Evolutionary conservation across 2,888 invertebrate genomes (phyloP).

Genomic region (Macaria notata): DNA sequence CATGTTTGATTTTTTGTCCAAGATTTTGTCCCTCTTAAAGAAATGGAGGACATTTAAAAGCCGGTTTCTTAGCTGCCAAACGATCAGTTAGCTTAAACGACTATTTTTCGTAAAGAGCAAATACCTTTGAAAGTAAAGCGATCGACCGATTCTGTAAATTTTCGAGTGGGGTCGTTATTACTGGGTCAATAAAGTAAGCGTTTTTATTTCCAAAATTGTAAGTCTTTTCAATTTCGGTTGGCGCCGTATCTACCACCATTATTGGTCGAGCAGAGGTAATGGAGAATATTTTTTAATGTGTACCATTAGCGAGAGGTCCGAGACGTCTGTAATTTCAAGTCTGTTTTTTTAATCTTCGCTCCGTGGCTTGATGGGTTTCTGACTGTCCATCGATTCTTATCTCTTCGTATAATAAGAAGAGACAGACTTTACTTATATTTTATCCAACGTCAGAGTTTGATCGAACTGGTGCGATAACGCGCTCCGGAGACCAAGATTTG

Average conservation of each 20-base stretch:
- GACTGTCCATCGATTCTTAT: conserved; percentile 79
- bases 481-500: conserved; percentile 64
- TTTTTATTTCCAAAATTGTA: conserved; percentile 38
- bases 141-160: conserved; percentile 14
- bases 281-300: conserved; percentile 77
- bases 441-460: conserved; percentile 77
- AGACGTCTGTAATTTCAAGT: conserved; percentile 75
- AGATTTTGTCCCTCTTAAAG: conserved; percentile 23
- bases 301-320: conserved; percentile 71
- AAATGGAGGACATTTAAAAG: conserved; percentile 59
- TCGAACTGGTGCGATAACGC: conserved; percentile 72
- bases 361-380: conserved; percentile 73
- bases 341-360: conserved; percentile 69
- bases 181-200: conserved; percentile 31
- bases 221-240: conserved; percentile 49
- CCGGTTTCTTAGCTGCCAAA: conserved; percentile 52
- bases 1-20: conserved; percentile 30
- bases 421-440: conserved; percentile 81
- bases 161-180: conserved; percentile 29
- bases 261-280: conserved; percentile 61
- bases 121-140: conserved; percentile 12
- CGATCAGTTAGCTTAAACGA: conserved; percentile 54
- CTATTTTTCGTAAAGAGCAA: conserved; percentile 18
- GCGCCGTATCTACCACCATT: conserved; percentile 54
- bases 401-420: conserved; percentile 76